A percentile compares a stretch with the other conserved stretches of the same genome.
These are phyloP conservation scores for Albula glossodonta DNA, from an alignment of 2,113 vertebrate species.

Conservation along the genomic window DNA sequence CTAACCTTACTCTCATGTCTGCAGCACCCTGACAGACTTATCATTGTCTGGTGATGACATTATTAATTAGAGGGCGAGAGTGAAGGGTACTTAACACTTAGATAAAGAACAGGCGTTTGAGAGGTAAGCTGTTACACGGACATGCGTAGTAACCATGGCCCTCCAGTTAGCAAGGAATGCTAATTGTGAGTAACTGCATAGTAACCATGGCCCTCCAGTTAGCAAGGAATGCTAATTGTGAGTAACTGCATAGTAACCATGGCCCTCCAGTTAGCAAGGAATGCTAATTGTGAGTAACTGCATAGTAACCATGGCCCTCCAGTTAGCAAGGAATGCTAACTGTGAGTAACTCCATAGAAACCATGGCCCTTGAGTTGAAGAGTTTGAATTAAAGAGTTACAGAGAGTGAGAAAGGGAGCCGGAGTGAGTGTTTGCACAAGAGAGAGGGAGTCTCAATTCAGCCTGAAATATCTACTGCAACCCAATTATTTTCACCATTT, in stretches of 20 bases:
- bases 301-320: too few relatives aligned
- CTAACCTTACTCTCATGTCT: conserved; percentile 37
- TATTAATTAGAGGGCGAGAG: conserved; percentile 68
- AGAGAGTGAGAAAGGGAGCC: too few relatives aligned
- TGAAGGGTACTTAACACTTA: conserved; percentile 69
- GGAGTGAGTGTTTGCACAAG: too few relatives aligned
- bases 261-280: conserved; percentile 54
- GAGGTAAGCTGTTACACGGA: conserved; percentile 51
- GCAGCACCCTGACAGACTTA: conserved; percentile 23
- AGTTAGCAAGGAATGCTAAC: conserved; percentile 65
- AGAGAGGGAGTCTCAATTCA: too few relatives aligned
- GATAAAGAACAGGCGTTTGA: conserved; percentile 63
- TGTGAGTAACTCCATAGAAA: conserved; percentile 9
- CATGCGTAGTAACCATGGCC: conserved; percentile 41
- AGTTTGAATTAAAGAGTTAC: too few relatives aligned
- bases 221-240: conserved; percentile 68
- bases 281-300: conserved; percentile 72
- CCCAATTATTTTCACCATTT: too few relatives aligned
- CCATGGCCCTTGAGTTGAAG: too few relatives aligned
- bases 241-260: too few relatives aligned
- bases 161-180: conserved; percentile 59
- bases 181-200: too few relatives aligned
- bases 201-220: conserved; percentile 45
- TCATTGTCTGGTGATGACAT: conserved; percentile 55
- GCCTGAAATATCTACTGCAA: too few relatives aligned